These are phyloP conservation scores for Tretioscincus oriximinensis DNA, from an alignment of 2,113 vertebrate genomes.

Conservation along the genomic window DNA sequence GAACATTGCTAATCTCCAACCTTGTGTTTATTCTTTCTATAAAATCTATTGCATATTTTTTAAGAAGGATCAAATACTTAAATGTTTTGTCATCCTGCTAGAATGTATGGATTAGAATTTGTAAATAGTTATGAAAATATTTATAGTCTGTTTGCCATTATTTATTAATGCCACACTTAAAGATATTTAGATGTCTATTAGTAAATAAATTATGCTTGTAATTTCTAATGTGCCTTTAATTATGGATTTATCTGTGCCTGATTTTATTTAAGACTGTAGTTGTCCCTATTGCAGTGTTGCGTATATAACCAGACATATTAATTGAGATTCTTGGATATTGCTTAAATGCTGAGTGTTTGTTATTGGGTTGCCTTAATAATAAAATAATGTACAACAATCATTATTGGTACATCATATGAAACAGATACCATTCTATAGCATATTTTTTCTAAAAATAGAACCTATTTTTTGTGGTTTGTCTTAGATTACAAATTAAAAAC, in stretches of 20 bases:
- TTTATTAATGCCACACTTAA: constrained; percentile 72
- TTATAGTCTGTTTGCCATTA: constrained; percentile 69
- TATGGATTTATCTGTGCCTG: constrained; percentile 71
- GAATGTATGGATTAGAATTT: constrained; percentile 41
- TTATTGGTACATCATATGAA: constrained; percentile 10
- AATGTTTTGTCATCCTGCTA: background rate
- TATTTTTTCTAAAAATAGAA: background rate
- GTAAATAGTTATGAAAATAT: constrained; percentile 67
- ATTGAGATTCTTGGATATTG: constrained; percentile 68
- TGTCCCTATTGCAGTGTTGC: constrained; percentile 61
- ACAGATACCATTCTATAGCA: background rate
- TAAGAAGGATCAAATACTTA: background rate
- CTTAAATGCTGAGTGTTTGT: constrained; percentile 46
- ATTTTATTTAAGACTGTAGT: constrained; percentile 68
- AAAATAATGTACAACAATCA: constrained; percentile 47
- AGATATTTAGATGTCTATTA: constrained; percentile 71
- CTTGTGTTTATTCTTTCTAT: background rate
- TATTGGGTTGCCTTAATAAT: constrained; percentile 36
- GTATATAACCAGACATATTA: constrained; percentile 67
- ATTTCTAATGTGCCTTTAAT: constrained; percentile 75
- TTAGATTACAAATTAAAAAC: no score
- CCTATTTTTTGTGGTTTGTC: background rate
- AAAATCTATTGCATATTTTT: background rate
- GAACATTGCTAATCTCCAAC: background rate
- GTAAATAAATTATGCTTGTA: constrained; percentile 75